Evolutionary conservation across 2,113 vertebrate genomes (phyloP), one percentile per base, ranked within the genome.

Genomic region (Crotalus viridis): DNA sequence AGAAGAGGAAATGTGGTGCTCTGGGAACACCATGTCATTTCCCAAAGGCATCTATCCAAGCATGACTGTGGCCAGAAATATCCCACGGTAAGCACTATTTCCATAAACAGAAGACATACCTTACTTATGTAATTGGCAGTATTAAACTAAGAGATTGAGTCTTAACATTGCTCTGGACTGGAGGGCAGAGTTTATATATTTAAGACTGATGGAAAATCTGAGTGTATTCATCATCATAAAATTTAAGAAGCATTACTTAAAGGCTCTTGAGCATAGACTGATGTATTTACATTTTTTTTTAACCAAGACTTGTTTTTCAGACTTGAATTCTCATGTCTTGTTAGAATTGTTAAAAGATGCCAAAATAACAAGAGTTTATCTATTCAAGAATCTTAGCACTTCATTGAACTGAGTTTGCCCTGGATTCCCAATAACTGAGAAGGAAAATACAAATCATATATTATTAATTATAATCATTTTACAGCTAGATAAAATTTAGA

Each of bases 1-100:
- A 89, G 54, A 51, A 81, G 85, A 90, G 89, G 59, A 93, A 95
- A 93, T 93, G 69, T 88, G 39, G 94, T 90, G 90, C 93, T 91
- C 46, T 94, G 96, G 90, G 85, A 57, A 69, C 95, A 92, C 95
- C 95, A 95, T 92, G 90, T 95, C 95, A 46, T 95, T 95, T 96
- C 95, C 74, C 94, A 94, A 56, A 90, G 92, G 87, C 55, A 94
- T 87, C 93, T 96, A 95, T 94, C 95, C 95, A 94, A 95, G 95
- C 96, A 96, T 91, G 94, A 91, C 92, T 95, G 95, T 43, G 96
- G 95, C 93, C 94, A 93, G 96, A 96, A 95, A 97, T 97, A 96
- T 94, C 91, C 95, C 3, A 0, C 33, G 64, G 95, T 94, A 94
- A 95, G 93, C 90, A 89, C 92, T 1, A 12, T 96, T 97, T 96